Evolutionary conservation across 1,140 invertebrate genomes (phyloP).

Genomic region (Diorhabda sublineata): DNA sequence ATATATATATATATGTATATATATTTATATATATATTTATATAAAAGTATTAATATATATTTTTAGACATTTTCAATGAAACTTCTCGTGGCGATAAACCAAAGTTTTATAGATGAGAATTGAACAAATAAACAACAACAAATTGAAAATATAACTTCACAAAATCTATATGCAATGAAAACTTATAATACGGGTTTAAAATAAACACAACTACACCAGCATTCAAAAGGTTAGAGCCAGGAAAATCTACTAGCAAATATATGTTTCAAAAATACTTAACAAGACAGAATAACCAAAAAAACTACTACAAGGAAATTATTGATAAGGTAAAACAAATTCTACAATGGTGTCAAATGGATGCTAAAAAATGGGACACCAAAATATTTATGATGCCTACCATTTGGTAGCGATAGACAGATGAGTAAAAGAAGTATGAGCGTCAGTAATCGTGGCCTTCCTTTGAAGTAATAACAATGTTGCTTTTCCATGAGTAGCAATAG

Average conservation of each 20-base stretch:
- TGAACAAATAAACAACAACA: too few relatives aligned
- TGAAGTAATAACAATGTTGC: conserved; percentile 42
- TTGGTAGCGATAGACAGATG: conserved; percentile 45
- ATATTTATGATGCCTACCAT: conserved; percentile 36
- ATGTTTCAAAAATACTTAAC: conserved; percentile 15
- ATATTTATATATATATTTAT: too few relatives aligned
- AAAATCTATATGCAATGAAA: too few relatives aligned
- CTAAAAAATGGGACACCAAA: conserved; percentile 21
- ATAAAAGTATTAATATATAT: too few relatives aligned
- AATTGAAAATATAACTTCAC: too few relatives aligned
- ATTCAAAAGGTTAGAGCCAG: conserved; percentile 7
- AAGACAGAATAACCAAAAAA: conserved; percentile 1
- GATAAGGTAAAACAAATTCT: conserved; percentile 10
- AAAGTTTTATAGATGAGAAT: too few relatives aligned
- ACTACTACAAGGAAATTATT: not conserved
- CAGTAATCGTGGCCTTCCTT: conserved; percentile 41
- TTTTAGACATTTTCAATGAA: too few relatives aligned
- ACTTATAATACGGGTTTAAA: too few relatives aligned
- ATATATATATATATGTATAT: too few relatives aligned
- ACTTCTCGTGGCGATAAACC: too few relatives aligned
- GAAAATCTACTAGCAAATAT: conserved; percentile 9
- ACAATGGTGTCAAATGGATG: conserved; percentile 7
- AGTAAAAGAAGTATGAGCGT: conserved; percentile 44
- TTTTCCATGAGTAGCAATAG: conserved; percentile 40
- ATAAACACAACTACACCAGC: not conserved